Evolutionary conservation across 2,888 invertebrate species (phyloP), one percentile per base, ranked within the genome.

Genomic region (Nomada fucata): DNA sequence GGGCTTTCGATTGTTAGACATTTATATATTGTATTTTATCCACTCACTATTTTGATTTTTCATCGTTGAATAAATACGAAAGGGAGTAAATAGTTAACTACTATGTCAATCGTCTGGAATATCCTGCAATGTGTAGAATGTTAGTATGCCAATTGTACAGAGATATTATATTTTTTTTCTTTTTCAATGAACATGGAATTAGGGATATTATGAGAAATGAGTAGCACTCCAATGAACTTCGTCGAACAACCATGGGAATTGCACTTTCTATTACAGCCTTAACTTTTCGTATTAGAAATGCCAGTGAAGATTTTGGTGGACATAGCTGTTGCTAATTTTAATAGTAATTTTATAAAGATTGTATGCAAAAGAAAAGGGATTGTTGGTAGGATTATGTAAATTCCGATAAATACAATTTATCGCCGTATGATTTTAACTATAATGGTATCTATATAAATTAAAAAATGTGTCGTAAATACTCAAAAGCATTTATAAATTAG

Each of bases 131-230:
- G 11, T 26, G 4, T 69, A 47, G n/a, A 50, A 44, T 13, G 36
- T 64, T 61, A 44, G 44, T 18, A 69, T 70, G 59, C 47, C 69
- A 70, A 60, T 79, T 64, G 52, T 64, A n/a, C 44, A 69, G 15
- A 70, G 4, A 57, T 36, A 26, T 79, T 69, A 13, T 59, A 9
- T 2, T 36, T 42, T 59, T 52, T 13, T 65, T 44, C 29, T 52
- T 47, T 61, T 7, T n/a, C n/a, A 29, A 47, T 67, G 53, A 5
- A 53, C 15, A n/a, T 20, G 23, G 36, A 67, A 67, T 65, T 47
- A 26, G 20, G 26, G 11, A 61, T 61, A 20, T 44, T 59, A 3
- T 42, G 50, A 4, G 1, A 18, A 23, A 42, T 18, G 2, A n/a
- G 42, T 42, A 53, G 10, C 36, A 7, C 23, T 60, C 52, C 23